Evolutionary conservation across 2,113 vertebrate species (phyloP), one percentile per base, ranked within the genome.

Genomic region (Coryphaenoides rupestris): DNA sequence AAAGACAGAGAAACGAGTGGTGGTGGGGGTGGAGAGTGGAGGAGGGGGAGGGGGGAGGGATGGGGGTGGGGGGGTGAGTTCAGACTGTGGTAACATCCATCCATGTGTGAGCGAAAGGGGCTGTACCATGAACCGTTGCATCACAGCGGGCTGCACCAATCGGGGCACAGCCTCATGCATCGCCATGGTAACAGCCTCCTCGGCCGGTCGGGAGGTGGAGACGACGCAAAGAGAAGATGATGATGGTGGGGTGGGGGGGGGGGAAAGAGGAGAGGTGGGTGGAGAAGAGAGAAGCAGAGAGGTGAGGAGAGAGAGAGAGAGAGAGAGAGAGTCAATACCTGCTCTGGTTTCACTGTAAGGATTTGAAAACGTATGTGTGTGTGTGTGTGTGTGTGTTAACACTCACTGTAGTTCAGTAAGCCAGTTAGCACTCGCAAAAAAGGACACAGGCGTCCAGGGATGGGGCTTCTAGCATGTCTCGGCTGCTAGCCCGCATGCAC

Each of bases 151-250:
- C 26, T 33, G 68, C 61, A 40, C 86, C 76, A 88, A 86, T 86
- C 77, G 2, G 62, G 50, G 56, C 10, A 6, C 74, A 68, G 88
- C 86, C 87, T 90, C 83, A 66, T 79, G 64, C 79, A 14, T 89
- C 77, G 76, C 87, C 85, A 76, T 83, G 83, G 88, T 81, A 86
- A 89, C 86, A 80, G 82, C 86, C 52, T 77, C 75, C 66, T 84
- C 68, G 14, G 62, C 79, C 49, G 17, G 65, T 15, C 68, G 68
- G 71, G 70, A 80, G 81, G 82, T 61, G 77, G 84, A 79, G 84
- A 77, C 68, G 84, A 77, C 68, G 22, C 70, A 17, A 28, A 10
- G 33, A 40, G 33, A 40, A 12, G 33, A 40, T 40, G 33, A 40
- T 40, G 33, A 9, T 7, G 28, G 5, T 19, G 46, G 23, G 21